Conservation (phyloP, 1,140 invertebrate genomes). For the Diplogasteroides magnus region DNA sequence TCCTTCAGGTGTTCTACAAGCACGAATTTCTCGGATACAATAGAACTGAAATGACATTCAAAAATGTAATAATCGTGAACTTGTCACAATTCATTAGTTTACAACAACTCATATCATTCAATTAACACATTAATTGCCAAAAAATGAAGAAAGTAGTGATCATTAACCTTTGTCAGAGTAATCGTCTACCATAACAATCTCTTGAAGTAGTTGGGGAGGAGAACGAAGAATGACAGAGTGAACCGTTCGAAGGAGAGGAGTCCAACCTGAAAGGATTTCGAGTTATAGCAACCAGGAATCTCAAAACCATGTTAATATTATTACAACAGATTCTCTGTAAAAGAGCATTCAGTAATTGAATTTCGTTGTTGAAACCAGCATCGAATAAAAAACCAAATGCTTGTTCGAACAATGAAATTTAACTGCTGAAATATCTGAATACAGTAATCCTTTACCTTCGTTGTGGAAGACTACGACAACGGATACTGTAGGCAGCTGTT, state of each 20-base stretch:
- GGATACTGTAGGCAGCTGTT: conserved; percentile 77
- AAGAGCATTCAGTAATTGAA: no score
- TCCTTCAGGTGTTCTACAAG: conserved; percentile 76
- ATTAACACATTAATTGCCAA: conserved; percentile 2
- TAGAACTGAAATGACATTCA: no score
- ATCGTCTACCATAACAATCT: conserved; percentile 95
- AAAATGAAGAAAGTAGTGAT: conserved; percentile 4
- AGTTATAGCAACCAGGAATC: no score
- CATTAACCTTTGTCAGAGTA: conserved; percentile 80
- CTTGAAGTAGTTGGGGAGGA: conserved; percentile 80
- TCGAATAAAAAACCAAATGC: neutral
- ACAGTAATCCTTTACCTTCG: conserved; percentile 32
- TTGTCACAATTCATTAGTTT: no score
- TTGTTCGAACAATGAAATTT: neutral
- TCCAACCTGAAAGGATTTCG: conserved; percentile 68
- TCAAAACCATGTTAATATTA: no score
- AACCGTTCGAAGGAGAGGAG: conserved; percentile 87
- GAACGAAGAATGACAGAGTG: conserved; percentile 88
- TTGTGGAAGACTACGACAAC: conserved; percentile 98
- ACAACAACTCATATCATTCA: no score
- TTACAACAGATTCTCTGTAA: no score
- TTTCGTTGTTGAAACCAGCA: conserved; percentile 65
- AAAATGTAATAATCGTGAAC: no score
- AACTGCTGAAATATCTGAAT: neutral
- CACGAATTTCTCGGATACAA: no score